A percentile compares a stretch with the other conserved stretches of the same genome.
These are phyloP conservation scores for Tenthredo scrophulariae DNA, from an alignment of 2,888 invertebrate species.

Conservation along the genomic window DNA sequence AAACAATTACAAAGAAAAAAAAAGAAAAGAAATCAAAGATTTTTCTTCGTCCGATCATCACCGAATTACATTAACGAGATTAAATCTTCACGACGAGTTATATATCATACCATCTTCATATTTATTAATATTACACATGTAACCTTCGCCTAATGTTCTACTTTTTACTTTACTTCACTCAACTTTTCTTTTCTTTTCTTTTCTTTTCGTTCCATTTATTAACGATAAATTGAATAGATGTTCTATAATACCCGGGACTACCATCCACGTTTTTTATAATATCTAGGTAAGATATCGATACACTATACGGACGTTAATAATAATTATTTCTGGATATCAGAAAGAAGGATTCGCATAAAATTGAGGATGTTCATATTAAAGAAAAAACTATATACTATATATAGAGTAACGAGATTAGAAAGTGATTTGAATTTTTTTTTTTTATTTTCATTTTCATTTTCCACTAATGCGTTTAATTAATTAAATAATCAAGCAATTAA, in stretches of 20 bases:
- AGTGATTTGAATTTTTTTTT: background rate
- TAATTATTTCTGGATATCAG: slow-evolving; percentile 75
- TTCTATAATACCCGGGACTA: background rate
- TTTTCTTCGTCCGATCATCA: background rate
- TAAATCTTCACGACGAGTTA: background rate
- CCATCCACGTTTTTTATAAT: background rate
- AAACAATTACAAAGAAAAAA: no score
- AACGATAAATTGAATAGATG: background rate
- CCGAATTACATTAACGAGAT: background rate
- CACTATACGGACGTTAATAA: slow-evolving; percentile 64
- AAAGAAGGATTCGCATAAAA: slow-evolving; percentile 71
- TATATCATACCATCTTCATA: background rate
- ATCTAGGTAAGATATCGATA: background rate
- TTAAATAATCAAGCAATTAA: background rate
- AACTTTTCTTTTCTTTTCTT: background rate
- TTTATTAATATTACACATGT: background rate
- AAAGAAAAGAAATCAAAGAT: background rate
- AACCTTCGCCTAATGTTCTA: no score
- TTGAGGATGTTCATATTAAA: slow-evolving; percentile 68
- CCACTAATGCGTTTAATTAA: background rate
- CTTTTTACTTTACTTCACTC: background rate
- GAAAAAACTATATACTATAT: no score
- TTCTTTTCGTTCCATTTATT: background rate
- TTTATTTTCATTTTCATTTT: background rate
- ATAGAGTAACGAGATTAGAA: background rate